Base-by-base conservation (phyloP, 2,113 vertebrate genomes). In the Cromileptes altivelis region DNA sequence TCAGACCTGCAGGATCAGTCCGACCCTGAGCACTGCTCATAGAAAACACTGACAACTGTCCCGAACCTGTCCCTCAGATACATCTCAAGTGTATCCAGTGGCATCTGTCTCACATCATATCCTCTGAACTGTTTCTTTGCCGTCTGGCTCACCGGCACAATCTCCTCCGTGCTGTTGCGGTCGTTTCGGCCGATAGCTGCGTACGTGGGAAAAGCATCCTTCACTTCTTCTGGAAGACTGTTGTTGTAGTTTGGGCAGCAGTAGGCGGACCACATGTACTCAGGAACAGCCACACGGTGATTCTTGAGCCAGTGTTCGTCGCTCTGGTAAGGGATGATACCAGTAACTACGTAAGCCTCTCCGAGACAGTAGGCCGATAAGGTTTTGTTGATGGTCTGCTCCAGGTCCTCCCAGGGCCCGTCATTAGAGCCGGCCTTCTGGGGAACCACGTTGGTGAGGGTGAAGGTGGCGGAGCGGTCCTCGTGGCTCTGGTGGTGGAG, bases 381-480 rank as follows among this genome's bases (percentile, higher is more conserved):
- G 21, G 78, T 88, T 12, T 67, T 58, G 85, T 85, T 94, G 65
- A 93, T 81, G 0, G 4, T 11, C 17, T 70, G 58, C 87, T 97
- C 96, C 0, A 96, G 94, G 23, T 19, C 1, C 0, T 93, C 92
- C 96, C 96, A 97, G 64, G 95, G 88, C 0, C 96, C 96, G 0
- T 87, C 19, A 0, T 97, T 97, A 17, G 96, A 96, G 0, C 90
- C 92, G 0, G 6, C 60, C 42, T 93, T 68, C 85, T 97, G 96
- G 0, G 96, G 96, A 2, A 96, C 94, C 0, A 96, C 94, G 45
- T 97, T 97, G 13, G 96, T 96, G 81, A 97, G 93, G 65, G 95
- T 96, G 93, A 97, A 97, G 27, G 96, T 96, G 10, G 96, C 85
- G 0, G 1, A 0, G 1, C 89, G 96, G 53, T 89, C 90, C 19